phyloP scores from a whole-genome alignment of 1,140 invertebrate species.

The Drosophila teissieri region DNA sequence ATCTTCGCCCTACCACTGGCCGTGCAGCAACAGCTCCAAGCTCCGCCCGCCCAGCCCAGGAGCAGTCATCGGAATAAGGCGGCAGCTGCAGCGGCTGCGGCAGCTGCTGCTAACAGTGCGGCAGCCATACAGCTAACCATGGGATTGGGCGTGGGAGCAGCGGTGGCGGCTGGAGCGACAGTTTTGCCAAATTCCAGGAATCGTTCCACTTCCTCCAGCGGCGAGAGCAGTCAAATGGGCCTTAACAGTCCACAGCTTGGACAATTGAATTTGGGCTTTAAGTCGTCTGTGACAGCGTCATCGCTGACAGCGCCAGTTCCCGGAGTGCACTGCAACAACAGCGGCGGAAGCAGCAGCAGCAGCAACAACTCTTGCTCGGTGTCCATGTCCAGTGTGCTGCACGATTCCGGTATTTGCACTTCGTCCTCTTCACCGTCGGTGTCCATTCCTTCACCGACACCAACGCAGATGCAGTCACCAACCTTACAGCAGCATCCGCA shows the following conservation, averaged over 20 bases:
- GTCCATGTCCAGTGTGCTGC: slow-evolving; percentile 74
- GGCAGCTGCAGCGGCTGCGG: slow-evolving; percentile 51
- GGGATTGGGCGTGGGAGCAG: slow-evolving; percentile 51
- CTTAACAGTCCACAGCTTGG: slow-evolving; percentile 63
- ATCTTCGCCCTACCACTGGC: slow-evolving; percentile 80
- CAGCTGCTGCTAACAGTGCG: slow-evolving; percentile 65
- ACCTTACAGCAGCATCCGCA: slow-evolving; percentile 50
- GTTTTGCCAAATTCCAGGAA: slow-evolving; percentile 61
- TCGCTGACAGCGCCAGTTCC: slow-evolving; percentile 33
- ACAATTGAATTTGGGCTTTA: slow-evolving; percentile 69
- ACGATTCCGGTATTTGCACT: slow-evolving; percentile 81
- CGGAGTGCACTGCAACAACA: slow-evolving; percentile 29
- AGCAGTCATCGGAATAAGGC: slow-evolving; percentile 75
- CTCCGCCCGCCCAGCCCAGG: slow-evolving; percentile 58
- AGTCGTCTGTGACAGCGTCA: slow-evolving; percentile 38
- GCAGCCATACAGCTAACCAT: slow-evolving; percentile 71
- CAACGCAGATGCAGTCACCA: slow-evolving; percentile 70
- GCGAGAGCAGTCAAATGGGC: slow-evolving; percentile 76
- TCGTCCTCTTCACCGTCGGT: slow-evolving; percentile 79
- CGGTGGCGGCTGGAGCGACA: slow-evolving; percentile 25
- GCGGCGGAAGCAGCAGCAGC: slow-evolving; percentile 13
- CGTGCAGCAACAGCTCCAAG: slow-evolving; percentile 71
- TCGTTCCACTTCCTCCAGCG: slow-evolving; percentile 76
- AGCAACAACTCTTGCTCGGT: slow-evolving; percentile 76
- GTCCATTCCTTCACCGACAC: slow-evolving; percentile 78